A percentile compares a stretch with the other conserved stretches of the same genome.
phyloP scores from a whole-genome alignment of 2,888 invertebrate genomes.

The Beris morrisii region DNA sequence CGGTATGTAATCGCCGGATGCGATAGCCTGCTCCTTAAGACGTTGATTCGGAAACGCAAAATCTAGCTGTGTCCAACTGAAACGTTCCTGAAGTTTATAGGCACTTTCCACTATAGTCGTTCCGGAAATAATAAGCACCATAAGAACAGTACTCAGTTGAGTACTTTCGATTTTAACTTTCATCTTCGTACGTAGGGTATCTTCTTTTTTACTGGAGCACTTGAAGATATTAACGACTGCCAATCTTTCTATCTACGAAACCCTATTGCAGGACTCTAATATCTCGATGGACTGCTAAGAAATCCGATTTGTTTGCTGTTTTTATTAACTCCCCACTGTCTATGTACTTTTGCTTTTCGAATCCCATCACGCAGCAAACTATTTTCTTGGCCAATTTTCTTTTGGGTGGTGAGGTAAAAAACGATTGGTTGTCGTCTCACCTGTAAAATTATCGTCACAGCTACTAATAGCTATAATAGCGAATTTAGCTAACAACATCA shows the following conservation, averaged over 20 bases:
- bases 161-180: background rate
- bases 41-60: slow-evolving; percentile 70
- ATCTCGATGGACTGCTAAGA: slow-evolving; percentile 27
- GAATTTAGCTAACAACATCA: too few relatives aligned
- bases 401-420: too few relatives aligned
- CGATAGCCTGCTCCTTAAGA: slow-evolving; percentile 65
- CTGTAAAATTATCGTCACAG: too few relatives aligned
- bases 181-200: background rate
- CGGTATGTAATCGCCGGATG: slow-evolving; percentile 68
- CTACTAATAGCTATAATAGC: too few relatives aligned
- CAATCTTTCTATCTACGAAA: background rate
- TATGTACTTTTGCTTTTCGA: too few relatives aligned
- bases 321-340: slow-evolving; percentile 40
- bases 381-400: too few relatives aligned
- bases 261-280: slow-evolving; percentile 17
- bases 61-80: slow-evolving; percentile 75
- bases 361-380: too few relatives aligned
- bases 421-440: too few relatives aligned
- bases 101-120: slow-evolving; percentile 43
- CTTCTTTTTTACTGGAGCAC: background rate
- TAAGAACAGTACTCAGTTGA: background rate
- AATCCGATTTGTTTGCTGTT: slow-evolving; percentile 13
- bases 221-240: background rate
- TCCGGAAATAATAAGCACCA: slow-evolving; percentile 6
- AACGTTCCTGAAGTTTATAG: slow-evolving; percentile 68